Conservation (phyloP, 2,888 invertebrate genomes). For the Stegana nigrithorax region DNA sequence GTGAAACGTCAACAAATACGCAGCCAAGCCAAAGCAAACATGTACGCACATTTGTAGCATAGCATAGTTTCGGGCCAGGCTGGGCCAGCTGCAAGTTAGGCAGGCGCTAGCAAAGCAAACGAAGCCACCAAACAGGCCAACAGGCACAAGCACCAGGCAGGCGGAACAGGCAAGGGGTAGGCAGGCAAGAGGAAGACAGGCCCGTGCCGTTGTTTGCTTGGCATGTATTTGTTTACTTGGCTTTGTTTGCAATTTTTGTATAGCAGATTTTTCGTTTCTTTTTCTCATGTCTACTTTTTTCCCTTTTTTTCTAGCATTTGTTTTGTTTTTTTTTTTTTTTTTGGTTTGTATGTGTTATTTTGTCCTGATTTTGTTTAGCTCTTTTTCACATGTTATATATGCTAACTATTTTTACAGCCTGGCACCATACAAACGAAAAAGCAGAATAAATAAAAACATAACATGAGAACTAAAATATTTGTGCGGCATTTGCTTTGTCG, state of each 20-base stretch:
- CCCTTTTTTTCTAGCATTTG: background rate
- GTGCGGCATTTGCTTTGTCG: too few relatives aligned
- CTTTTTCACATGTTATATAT: background rate
- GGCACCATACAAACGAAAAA: background rate
- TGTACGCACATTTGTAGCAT: conserved; percentile 21
- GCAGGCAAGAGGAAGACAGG: background rate
- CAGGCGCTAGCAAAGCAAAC: too few relatives aligned
- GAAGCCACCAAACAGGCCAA: too few relatives aligned
- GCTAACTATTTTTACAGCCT: background rate
- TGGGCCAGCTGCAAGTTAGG: conserved; percentile 24
- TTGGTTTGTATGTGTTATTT: conserved; percentile 3
- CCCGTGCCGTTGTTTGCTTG: conserved; percentile 10
- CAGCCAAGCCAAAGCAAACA: background rate
- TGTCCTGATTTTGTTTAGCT: conserved; percentile 6
- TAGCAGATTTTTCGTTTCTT: conserved; percentile 16
- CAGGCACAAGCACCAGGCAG: too few relatives aligned
- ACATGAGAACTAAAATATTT: too few relatives aligned
- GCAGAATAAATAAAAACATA: background rate
- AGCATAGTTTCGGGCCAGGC: conserved; percentile 46
- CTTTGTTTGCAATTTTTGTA: conserved; percentile 33
- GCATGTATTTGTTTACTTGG: conserved; percentile 43
- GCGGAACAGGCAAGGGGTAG: too few relatives aligned
- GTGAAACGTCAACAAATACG: conserved; percentile 15
- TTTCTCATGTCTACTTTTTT: conserved; percentile 10
- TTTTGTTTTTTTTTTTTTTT: conserved; percentile 13